These are phyloP conservation scores for Neodiprion virginianus DNA, from an alignment of 1,140 invertebrate species.

Conservation along the genomic window DNA sequence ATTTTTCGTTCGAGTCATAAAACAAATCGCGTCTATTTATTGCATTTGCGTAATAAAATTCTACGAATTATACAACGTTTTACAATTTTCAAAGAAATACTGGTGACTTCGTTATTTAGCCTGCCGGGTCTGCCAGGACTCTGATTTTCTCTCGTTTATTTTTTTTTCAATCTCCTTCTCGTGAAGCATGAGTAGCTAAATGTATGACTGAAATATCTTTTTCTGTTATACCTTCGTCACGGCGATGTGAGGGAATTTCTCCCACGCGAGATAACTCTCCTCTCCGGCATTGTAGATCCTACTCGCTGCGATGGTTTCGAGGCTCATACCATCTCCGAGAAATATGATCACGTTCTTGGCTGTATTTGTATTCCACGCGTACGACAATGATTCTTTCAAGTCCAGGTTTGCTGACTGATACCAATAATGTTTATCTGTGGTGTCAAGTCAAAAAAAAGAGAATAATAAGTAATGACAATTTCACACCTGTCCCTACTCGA, in stretches of 20 bases:
- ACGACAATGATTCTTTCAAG: slow-evolving; percentile 66
- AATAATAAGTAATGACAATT: not conserved
- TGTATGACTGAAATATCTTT: too few relatives aligned
- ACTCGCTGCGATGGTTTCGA: slow-evolving; percentile 85
- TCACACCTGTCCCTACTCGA: not conserved
- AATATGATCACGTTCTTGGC: slow-evolving; percentile 94
- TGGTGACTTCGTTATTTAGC: too few relatives aligned
- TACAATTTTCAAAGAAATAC: too few relatives aligned
- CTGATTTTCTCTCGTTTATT: too few relatives aligned
- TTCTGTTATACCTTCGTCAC: slow-evolving; percentile 75
- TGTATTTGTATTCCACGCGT: slow-evolving; percentile 65
- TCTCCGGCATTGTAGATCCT: slow-evolving; percentile 77
- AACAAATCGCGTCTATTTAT: too few relatives aligned
- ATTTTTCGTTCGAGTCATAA: too few relatives aligned
- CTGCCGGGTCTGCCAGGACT: too few relatives aligned
- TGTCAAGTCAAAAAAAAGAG: slow-evolving; percentile 1
- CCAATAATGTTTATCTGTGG: slow-evolving; percentile 67
- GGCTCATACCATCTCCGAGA: slow-evolving; percentile 94
- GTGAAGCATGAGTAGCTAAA: too few relatives aligned
- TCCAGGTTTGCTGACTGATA: slow-evolving; percentile 62
- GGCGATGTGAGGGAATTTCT: slow-evolving; percentile 84
- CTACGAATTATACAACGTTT: too few relatives aligned
- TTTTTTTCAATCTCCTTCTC: too few relatives aligned
- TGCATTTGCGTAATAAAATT: too few relatives aligned
- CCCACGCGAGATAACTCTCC: slow-evolving; percentile 75